phyloP scores from a whole-genome alignment of 1,140 invertebrate genomes.

The Magallana ariakensis region DNA sequence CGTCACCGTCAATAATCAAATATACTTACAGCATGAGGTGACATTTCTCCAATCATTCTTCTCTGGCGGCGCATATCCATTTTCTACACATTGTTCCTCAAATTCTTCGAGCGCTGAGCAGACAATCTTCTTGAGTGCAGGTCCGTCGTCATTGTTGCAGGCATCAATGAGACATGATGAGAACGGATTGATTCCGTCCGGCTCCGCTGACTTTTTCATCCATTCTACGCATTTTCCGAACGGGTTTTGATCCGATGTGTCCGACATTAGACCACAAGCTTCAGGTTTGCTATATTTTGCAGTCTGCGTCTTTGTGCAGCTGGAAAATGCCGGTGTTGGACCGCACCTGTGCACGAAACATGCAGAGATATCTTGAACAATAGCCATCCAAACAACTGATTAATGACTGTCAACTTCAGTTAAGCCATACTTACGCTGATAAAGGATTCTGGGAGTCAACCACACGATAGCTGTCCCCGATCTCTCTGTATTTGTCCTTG shows the following conservation, averaged over 20 bases:
- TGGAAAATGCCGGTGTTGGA: too few relatives aligned
- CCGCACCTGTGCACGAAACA: too few relatives aligned
- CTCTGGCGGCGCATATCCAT: background rate
- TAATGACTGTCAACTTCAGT: background rate
- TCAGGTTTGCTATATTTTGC: background rate
- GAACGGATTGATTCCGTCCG: conserved; percentile 1
- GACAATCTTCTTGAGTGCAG: background rate
- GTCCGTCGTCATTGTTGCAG: background rate
- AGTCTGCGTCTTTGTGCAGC: background rate
- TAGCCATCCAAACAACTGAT: too few relatives aligned
- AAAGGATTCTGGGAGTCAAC: background rate
- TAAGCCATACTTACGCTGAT: background rate
- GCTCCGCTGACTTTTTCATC: background rate
- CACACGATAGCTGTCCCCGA: conserved; percentile 62
- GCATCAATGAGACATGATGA: conserved; percentile 4
- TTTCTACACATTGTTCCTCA: conserved; percentile 15
- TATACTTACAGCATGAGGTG: background rate
- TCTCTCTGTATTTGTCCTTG: conserved; percentile 48
- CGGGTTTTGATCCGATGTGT: background rate
- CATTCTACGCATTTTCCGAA: background rate
- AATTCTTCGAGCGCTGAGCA: conserved; percentile 3
- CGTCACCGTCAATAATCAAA: background rate
- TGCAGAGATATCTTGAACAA: too few relatives aligned
- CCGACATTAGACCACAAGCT: background rate
- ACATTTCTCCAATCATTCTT: conserved; percentile 4